phyloP scores from a whole-genome alignment of 2,113 vertebrate species.

The Dascyllus trimaculatus region DNA sequence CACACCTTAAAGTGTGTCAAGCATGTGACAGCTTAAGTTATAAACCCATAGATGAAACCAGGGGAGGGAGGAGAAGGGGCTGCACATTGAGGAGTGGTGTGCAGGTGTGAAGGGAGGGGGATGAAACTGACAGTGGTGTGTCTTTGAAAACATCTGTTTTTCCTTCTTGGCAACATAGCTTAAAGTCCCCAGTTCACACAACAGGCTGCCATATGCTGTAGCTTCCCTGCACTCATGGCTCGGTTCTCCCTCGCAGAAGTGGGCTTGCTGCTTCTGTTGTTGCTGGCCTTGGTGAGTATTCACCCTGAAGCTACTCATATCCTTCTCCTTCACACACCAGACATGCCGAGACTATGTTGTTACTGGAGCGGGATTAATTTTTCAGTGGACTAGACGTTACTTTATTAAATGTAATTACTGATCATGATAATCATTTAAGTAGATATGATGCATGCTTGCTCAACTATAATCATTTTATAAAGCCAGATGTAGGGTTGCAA shows the following conservation, averaged over 20 bases:
- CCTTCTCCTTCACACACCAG: too few species aligned
- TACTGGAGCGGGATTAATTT: too few species aligned
- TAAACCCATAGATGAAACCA: background rate
- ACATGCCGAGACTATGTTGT: too few species aligned
- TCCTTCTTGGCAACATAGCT: background rate
- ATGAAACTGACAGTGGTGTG: conserved; percentile 10
- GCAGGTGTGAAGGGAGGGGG: background rate
- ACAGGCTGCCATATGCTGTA: background rate
- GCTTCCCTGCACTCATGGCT: conserved; percentile 34
- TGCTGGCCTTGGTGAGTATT: conserved; percentile 67
- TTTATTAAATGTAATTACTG: too few species aligned
- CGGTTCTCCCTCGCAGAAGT: conserved; percentile 1
- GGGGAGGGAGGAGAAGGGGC: background rate
- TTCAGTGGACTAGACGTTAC: too few species aligned
- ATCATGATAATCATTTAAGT: too few species aligned
- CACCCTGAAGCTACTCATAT: background rate
- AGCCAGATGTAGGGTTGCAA: too few species aligned
- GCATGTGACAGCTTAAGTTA: conserved; percentile 7
- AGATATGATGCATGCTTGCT: too few species aligned
- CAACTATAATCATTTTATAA: too few species aligned
- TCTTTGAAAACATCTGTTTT: background rate
- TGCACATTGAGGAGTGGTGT: background rate
- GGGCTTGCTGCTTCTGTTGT: conserved; percentile 50
- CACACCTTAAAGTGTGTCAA: background rate
- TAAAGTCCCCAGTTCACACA: too few species aligned